Conservation (phyloP, 92 coral and sea anemone genomes). For the Porites divaricata region DNA sequence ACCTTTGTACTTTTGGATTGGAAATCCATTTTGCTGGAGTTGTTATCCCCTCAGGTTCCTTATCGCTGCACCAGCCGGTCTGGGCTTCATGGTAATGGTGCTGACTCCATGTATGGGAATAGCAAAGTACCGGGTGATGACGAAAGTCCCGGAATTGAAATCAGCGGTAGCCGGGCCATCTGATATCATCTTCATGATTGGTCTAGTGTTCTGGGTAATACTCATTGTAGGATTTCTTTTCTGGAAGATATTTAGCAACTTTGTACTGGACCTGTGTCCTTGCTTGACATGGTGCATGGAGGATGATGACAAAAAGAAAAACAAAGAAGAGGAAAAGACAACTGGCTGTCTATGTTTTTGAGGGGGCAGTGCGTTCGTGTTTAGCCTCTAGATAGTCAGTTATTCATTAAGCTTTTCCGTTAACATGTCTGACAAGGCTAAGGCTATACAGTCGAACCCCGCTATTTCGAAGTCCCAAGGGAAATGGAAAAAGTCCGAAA, state of each 20-base stretch:
- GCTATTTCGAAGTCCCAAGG: too few relatives aligned
- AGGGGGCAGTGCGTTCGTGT: neutral
- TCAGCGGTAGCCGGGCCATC: conserved; percentile 60
- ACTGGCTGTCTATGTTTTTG: conserved; percentile 84
- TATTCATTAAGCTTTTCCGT: too few relatives aligned
- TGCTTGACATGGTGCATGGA: conserved; percentile 81
- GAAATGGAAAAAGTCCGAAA: too few relatives aligned
- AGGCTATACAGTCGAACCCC: too few relatives aligned
- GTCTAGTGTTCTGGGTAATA: conserved; percentile 83
- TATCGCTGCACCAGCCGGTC: conserved; percentile 76
- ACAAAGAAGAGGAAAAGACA: conserved; percentile 41
- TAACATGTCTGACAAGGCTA: too few relatives aligned
- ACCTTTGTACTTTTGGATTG: conserved; percentile 87
- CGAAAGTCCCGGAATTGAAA: conserved; percentile 61
- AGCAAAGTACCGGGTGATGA: conserved; percentile 67
- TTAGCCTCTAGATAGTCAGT: neutral
- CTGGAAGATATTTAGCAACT: conserved; percentile 66
- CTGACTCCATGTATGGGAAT: conserved; percentile 89
- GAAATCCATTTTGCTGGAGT: conserved; percentile 95
- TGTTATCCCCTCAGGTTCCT: conserved; percentile 78
- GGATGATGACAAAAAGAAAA: conserved; percentile 55
- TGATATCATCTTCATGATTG: conserved; percentile 79
- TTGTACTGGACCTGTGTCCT: conserved; percentile 81
- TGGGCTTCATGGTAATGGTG: conserved; percentile 61
- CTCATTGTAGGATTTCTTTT: conserved; percentile 33